Percentiles rank a stretch among this genome's conserved stretches.
Conservation (phyloP, 2,797 vertebrate species). For the Darevskia nairensis region DNA sequence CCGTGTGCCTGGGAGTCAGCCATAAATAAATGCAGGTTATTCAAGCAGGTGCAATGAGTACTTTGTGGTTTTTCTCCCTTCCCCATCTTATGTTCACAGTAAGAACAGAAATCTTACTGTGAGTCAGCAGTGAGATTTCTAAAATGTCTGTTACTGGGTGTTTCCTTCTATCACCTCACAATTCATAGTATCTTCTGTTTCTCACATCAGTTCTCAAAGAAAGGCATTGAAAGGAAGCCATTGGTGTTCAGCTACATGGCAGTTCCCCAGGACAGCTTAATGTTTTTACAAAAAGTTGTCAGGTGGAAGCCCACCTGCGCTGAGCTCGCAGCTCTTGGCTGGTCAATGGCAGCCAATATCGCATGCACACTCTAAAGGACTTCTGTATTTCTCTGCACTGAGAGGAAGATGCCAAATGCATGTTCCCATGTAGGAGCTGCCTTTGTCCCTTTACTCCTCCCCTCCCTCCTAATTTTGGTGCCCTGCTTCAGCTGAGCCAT, state of each 20-base stretch:
- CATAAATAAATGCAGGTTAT: background rate
- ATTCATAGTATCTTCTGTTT: background rate
- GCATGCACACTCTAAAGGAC: too few species aligned
- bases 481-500: background rate
- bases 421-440: too few species aligned
- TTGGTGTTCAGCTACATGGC: background rate
- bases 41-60: background rate
- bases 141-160: background rate
- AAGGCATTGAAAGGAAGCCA: background rate
- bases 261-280: background rate
- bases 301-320: background rate
- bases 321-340: background rate
- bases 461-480: background rate
- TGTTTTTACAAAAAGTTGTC: too few species aligned
- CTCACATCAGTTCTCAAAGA: background rate
- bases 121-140: background rate
- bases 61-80: too few species aligned
- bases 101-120: background rate
- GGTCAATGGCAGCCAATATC: too few species aligned
- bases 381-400: too few species aligned
- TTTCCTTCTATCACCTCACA: background rate
- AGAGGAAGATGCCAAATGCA: too few species aligned
- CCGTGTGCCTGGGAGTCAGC: background rate
- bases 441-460: background rate
- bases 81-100: too few species aligned